Evolutionary conservation across 1,140 invertebrate species (phyloP).

Genomic region (Procambarus clarkii): DNA sequence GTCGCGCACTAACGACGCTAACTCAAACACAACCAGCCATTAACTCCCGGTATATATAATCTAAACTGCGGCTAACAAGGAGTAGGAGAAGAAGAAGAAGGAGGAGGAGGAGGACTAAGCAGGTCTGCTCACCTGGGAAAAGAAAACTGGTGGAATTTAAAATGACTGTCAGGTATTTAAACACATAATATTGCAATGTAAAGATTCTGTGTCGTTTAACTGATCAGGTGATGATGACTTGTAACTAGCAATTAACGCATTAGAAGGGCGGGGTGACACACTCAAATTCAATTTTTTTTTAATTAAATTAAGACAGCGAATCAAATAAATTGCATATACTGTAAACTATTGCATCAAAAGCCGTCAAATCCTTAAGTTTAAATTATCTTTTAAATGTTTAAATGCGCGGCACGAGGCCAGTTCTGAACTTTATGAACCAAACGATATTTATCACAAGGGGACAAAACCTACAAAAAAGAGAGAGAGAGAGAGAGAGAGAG

Average conservation of each 20-base stretch:
- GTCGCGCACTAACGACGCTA: constrained; percentile 19
- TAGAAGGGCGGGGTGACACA: background rate
- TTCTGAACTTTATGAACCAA: no score
- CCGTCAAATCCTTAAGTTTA: no score
- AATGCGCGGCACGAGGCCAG: no score
- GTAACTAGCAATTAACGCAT: background rate
- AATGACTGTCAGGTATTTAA: background rate
- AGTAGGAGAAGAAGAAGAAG: background rate
- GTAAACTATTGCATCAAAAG: no score
- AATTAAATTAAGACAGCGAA: background rate
- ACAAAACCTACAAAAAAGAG: no score
- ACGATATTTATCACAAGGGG: no score
- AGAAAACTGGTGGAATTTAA: background rate
- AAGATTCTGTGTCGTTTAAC: background rate
- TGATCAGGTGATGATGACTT: background rate
- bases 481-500: background rate
- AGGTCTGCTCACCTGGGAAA: background rate
- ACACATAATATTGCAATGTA: background rate
- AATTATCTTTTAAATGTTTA: no score
- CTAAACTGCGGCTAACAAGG: background rate
- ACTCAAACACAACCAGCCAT: constrained; percentile 32
- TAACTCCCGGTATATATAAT: constrained; percentile 13
- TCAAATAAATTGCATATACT: no score
- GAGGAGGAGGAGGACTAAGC: background rate
- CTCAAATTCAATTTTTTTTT: background rate